phyloP scores from a whole-genome alignment of 2,888 invertebrate genomes.

The Acleris literana region DNA sequence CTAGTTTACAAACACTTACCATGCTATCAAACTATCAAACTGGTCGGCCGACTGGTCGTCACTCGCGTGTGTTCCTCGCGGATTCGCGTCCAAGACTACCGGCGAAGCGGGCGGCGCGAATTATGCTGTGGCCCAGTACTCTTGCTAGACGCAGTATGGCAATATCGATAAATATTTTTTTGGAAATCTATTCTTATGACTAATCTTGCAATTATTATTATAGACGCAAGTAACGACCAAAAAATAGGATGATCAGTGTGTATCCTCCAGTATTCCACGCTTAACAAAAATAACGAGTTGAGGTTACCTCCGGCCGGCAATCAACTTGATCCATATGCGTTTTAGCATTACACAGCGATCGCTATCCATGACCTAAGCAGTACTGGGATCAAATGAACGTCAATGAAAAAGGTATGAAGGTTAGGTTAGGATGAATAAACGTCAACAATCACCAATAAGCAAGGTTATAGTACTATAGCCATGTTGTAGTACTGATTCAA shows the following conservation, averaged over 20 bases:
- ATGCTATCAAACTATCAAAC: constrained; percentile 41
- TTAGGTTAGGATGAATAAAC: neutral
- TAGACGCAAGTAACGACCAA: too few relatives aligned
- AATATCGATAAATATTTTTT: neutral
- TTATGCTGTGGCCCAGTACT: constrained; percentile 34
- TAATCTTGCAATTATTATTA: too few relatives aligned
- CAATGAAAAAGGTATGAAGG: too few relatives aligned
- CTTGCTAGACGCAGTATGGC: constrained; percentile 14
- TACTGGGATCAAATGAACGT: neutral
- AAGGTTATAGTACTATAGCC: constrained; percentile 7
- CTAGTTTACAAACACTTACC: constrained; percentile 59
- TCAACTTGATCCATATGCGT: too few relatives aligned
- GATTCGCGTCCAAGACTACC: constrained; percentile 23
- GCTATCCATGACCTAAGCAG: neutral
- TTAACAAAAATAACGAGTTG: too few relatives aligned
- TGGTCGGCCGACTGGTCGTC: constrained; percentile 3
- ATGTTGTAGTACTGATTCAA: constrained; percentile 24
- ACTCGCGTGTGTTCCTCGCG: constrained; percentile 44
- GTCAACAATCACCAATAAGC: neutral
- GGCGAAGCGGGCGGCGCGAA: constrained; percentile 34
- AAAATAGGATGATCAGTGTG: too few relatives aligned
- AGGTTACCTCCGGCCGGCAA: too few relatives aligned
- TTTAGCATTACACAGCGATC: too few relatives aligned
- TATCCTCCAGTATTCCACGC: too few relatives aligned
- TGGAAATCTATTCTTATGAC: too few relatives aligned